phyloP scores from a whole-genome alignment of 1,140 invertebrate species.

The Dysdera silvatica region DNA sequence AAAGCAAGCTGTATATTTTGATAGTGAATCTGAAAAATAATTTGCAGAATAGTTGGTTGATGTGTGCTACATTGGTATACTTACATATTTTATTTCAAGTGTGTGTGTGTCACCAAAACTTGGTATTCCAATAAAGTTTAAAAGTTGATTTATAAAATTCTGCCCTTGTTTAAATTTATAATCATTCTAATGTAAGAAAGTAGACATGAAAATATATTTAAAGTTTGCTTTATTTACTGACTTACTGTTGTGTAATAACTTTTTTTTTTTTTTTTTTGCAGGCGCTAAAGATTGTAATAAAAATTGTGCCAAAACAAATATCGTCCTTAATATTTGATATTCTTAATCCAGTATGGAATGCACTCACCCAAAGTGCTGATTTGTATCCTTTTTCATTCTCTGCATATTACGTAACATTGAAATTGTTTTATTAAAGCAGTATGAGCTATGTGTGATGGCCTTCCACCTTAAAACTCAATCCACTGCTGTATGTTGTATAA shows the following conservation, averaged over 20 bases:
- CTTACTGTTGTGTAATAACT: not conserved
- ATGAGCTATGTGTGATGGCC: not conserved
- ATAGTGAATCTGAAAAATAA: too few species aligned
- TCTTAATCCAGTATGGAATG: slow-evolving; percentile 61
- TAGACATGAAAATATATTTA: too few species aligned
- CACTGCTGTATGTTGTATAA: not conserved
- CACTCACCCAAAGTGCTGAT: slow-evolving; percentile 60
- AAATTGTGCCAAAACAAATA: slow-evolving; percentile 59
- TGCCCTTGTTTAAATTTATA: too few species aligned
- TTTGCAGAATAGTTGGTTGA: too few species aligned
- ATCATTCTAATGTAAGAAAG: too few species aligned
- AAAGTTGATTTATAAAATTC: too few species aligned
- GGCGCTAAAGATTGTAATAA: slow-evolving; percentile 56
- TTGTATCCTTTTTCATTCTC: slow-evolving; percentile 43
- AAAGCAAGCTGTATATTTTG: too few species aligned
- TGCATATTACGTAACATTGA: too few species aligned
- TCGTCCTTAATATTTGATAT: slow-evolving; percentile 56
- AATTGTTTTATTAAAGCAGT: not conserved
- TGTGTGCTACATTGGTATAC: too few species aligned
- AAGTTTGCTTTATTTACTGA: not conserved
- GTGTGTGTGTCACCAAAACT: too few species aligned
- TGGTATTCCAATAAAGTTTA: too few species aligned
- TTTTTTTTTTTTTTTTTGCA: slow-evolving; percentile 32
- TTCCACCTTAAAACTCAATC: not conserved
- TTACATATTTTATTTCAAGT: too few species aligned